Base-by-base conservation (phyloP, 2,113 vertebrate species). In the Heloderma charlesbogerti region DNA sequence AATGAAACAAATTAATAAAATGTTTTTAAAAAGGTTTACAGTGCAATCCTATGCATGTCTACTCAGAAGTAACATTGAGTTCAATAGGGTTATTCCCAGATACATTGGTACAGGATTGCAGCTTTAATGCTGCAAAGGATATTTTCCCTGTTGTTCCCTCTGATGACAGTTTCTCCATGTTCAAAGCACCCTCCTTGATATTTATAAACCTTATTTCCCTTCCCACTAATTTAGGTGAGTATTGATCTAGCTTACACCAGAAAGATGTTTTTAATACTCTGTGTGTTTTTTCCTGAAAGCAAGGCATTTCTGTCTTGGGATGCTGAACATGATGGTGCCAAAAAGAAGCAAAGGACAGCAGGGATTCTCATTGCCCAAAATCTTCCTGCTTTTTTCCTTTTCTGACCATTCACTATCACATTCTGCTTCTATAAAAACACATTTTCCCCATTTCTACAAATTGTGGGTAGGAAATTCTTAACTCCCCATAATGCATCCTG, bases 1-100 rank as follows among this genome's bases (percentile, higher is more conserved):
- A 88, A 51, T 69, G 45, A 88, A 88, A n/a, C 43, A 88, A 54
- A 81, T 54, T 54, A 67, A n/a, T 27, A 34, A 77, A n/a, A 67
- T 88, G 63, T 71, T 84, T 63, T 45, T 86, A n/a, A n/a, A 48
- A 79, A n/a, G 60, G 78, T 48, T 25, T 57, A 57, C 54, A 57
- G 54, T 57, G 54, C 54, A 7, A 57, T 57, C 7, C 54, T 13
- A 57, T 57, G 54, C 54, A 57, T 57, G 13, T 57, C 13, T 57
- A 57, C 54, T 57, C 54, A 57, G 54, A 57, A 57, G 54, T 57
- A 57, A 57, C 54, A 57, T 57, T 57, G 13, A 57, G 54, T 57
- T 57, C 54, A 57, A 13, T 57, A 13, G 7, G 54, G 7, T 57
- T 57, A 57, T 13, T 10, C 8, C 4, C 54, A 57, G 54, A 57